These are phyloP conservation scores for Myotis daubentonii DNA, from an alignment of 2,797 vertebrate genomes.

Conservation along the genomic window DNA sequence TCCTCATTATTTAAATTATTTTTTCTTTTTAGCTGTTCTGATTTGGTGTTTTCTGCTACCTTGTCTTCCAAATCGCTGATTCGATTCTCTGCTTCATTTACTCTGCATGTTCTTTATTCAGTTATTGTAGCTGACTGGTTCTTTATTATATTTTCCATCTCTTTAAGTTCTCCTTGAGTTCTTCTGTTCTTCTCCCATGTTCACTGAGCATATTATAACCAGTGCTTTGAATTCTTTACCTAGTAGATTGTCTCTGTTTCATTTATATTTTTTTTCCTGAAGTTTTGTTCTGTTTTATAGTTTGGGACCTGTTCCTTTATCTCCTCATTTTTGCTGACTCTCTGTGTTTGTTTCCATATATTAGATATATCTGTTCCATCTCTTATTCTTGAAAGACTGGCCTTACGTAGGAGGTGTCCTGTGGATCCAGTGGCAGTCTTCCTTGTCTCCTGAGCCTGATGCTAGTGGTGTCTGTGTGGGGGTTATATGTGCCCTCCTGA, in stretches of 20 bases:
- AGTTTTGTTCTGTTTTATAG: neutral
- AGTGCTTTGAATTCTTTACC: neutral
- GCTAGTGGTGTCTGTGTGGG: neutral
- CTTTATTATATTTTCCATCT: neutral
- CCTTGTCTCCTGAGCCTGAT: neutral
- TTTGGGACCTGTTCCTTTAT: neutral
- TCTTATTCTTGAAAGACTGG: neutral
- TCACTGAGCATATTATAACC: neutral
- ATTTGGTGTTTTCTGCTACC: neutral
- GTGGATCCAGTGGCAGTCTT: neutral
- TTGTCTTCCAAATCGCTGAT: neutral
- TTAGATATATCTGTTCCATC: neutral
- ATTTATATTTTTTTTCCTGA: neutral
- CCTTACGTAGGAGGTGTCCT: neutral
- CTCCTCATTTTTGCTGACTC: neutral
- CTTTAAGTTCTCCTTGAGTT: neutral
- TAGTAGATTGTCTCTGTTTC: neutral
- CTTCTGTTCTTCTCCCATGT: neutral
- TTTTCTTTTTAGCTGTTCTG: neutral
- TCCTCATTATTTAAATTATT: neutral
- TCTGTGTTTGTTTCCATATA: neutral
- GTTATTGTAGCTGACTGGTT: neutral
- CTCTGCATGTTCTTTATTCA: neutral
- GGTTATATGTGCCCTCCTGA: neutral
- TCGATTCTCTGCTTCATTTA: neutral